These are phyloP conservation scores for Candidula unifasciata DNA, from an alignment of 2,888 invertebrate species.

Conservation along the genomic window DNA sequence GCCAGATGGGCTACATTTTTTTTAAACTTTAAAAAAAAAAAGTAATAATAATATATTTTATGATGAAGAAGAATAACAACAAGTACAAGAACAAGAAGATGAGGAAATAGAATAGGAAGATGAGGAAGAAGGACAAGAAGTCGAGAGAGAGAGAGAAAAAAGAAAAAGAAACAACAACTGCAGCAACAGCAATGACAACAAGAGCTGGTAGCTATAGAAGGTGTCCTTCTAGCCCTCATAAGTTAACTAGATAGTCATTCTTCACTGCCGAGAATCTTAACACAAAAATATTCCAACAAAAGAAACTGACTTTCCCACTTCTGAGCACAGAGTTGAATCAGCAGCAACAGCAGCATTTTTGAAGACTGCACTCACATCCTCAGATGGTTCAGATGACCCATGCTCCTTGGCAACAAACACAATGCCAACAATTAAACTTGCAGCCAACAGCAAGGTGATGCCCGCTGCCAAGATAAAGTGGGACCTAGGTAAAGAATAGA, in stretches of 20 bases:
- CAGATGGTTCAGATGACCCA: not conserved
- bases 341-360: slow-evolving; percentile 69
- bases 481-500: not conserved
- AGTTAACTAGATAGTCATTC: not conserved
- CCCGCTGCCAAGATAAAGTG: not conserved
- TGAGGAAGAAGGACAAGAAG: no score
- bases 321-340: slow-evolving; percentile 67
- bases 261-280: not conserved
- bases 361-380: slow-evolving; percentile 26
- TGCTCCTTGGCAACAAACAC: not conserved
- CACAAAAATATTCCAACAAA: not conserved
- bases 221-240: not conserved
- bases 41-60: no score
- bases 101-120: no score
- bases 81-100: no score
- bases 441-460: not conserved
- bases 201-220: no score
- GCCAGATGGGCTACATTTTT: no score
- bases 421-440: slow-evolving; percentile 2
- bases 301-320: slow-evolving; percentile 65
- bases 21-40: no score
- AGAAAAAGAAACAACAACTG: no score
- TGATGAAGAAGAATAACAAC: no score
- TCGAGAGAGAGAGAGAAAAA: no score
- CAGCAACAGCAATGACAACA: no score